phyloP scores from a whole-genome alignment of 1,140 invertebrate genomes.

The Uloborus diversus region DNA sequence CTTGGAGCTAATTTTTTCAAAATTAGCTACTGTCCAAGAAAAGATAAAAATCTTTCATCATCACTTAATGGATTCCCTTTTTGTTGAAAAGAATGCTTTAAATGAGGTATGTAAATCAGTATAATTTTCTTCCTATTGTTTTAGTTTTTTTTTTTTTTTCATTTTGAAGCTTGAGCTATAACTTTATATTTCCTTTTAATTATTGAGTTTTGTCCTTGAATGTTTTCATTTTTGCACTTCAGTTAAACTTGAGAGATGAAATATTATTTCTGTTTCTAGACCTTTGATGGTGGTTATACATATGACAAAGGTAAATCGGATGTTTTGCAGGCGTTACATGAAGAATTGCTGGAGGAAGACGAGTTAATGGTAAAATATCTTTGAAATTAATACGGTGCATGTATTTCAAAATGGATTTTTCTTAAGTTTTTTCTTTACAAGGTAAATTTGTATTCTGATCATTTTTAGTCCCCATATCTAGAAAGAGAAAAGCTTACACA shows the following conservation, averaged over 20 bases:
- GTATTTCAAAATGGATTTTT: no score
- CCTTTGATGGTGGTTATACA: background rate
- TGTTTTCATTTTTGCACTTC: background rate
- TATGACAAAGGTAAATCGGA: no score
- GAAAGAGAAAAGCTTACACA: no score
- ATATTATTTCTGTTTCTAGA: background rate
- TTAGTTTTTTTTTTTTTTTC: background rate
- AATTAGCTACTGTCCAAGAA: background rate
- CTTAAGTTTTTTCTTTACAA: no score
- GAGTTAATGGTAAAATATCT: background rate
- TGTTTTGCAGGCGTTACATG: background rate
- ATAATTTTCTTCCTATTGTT: background rate
- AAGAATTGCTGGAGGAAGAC: conserved; percentile 15
- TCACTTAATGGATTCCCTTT: background rate
- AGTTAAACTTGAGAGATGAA: background rate
- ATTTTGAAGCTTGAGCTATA: background rate
- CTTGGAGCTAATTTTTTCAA: background rate
- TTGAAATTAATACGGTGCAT: no score
- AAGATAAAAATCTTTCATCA: background rate
- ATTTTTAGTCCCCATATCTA: no score
- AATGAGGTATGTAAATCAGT: background rate
- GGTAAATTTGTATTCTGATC: no score
- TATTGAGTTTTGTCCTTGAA: background rate
- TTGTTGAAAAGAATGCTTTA: background rate
- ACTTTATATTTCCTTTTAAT: background rate